Conservation (phyloP, 2,113 vertebrate genomes). For the Pongo abelii region DNA sequence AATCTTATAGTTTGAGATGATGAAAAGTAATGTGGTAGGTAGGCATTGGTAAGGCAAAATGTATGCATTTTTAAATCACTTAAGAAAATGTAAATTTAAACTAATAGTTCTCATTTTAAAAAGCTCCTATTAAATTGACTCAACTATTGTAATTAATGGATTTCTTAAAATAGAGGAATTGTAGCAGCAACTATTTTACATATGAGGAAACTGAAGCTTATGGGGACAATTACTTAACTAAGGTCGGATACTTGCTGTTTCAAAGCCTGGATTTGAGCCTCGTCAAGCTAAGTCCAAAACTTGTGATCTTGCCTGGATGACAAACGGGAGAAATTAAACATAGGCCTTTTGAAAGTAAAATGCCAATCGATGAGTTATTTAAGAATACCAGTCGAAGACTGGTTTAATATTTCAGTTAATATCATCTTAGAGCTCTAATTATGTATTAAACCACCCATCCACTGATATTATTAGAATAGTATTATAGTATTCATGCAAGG, state of each 20-base stretch:
- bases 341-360: conserved; percentile 42
- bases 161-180: neutral
- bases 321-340: conserved; percentile 25
- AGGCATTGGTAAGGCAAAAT: neutral
- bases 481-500: neutral
- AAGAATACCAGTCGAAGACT: neutral
- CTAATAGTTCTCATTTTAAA: conserved; percentile 15
- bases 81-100: conserved; percentile 33
- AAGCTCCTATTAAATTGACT: neutral
- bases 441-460: neutral
- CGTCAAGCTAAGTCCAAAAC: neutral
- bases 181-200: neutral
- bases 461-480: neutral
- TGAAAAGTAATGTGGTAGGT: neutral
- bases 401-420: neutral
- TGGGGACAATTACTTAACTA: neutral
- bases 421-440: neutral
- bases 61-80: neutral
- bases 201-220: neutral
- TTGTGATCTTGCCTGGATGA: neutral
- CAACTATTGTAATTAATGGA: neutral
- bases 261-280: neutral
- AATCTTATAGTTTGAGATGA: neutral
- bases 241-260: neutral
- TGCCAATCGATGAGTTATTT: neutral